Conservation (phyloP, 2,888 invertebrate species). For the Crioceris asparagi region DNA sequence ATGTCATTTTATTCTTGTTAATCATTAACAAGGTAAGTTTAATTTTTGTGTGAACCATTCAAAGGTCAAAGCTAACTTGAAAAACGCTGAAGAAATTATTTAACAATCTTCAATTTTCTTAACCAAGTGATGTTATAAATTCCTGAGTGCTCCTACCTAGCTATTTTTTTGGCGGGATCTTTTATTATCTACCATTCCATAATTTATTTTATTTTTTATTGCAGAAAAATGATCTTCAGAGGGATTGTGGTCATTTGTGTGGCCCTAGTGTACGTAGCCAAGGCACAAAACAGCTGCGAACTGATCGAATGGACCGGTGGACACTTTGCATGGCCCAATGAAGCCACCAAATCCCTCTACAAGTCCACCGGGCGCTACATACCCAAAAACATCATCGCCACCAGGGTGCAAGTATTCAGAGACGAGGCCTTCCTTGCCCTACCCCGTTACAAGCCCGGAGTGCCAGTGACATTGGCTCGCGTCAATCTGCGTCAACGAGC, state of each 20-base stretch:
- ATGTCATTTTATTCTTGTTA: conserved; percentile 18
- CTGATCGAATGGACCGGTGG: conserved; percentile 32
- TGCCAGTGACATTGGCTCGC: conserved; percentile 55
- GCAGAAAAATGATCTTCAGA: conserved; percentile 18
- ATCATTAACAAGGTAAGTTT: conserved; percentile 1
- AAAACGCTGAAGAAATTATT: too few species aligned
- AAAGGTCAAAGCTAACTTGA: too few species aligned
- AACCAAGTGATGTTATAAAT: too few species aligned
- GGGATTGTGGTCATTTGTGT: conserved; percentile 11
- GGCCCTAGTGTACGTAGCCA: conserved; percentile 12
- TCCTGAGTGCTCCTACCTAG: too few species aligned
- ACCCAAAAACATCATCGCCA: conserved; percentile 48
- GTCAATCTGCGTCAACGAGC: conserved; percentile 39
- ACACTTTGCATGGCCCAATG: conserved; percentile 25
- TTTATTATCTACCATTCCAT: too few species aligned
- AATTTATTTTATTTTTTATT: conserved; percentile 1
- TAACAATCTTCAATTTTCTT: too few species aligned
- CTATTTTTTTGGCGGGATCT: too few species aligned
- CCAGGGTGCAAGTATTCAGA: conserved; percentile 46
- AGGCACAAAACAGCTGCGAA: conserved; percentile 21
- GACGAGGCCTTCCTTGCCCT: conserved; percentile 46
- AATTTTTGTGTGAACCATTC: too few species aligned
- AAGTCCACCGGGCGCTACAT: conserved; percentile 46
- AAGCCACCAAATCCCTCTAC: conserved; percentile 45
- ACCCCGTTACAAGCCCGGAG: conserved; percentile 52